Evolutionary conservation across 2,797 vertebrate species (phyloP).

Genomic region (Acanthurus tractus): DNA sequence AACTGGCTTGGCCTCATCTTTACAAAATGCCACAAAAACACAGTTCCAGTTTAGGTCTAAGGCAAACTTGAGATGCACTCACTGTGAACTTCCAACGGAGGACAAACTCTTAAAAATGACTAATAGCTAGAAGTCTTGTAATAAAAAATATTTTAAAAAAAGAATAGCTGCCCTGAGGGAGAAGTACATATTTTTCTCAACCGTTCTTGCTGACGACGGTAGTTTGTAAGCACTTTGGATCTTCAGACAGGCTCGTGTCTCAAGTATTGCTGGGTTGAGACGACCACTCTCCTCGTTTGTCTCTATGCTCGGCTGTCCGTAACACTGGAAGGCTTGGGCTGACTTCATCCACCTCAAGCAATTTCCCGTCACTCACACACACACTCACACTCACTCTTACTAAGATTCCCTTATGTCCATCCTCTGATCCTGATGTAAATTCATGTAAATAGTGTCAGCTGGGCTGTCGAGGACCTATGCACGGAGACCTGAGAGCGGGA

Average conservation of each 20-base stretch:
- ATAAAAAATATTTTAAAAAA: conserved; percentile 37
- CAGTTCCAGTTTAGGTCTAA: conserved; percentile 82
- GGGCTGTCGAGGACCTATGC: conserved; percentile 49
- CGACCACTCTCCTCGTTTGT: conserved; percentile 45
- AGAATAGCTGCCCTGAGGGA: conserved; percentile 80
- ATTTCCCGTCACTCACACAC: conserved; percentile 37
- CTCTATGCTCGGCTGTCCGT: conserved; percentile 45
- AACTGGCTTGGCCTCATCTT: conserved; percentile 52
- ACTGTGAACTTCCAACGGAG: conserved; percentile 64
- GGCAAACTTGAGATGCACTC: conserved; percentile 82
- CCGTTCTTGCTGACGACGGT: conserved; percentile 58
- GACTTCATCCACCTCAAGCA: conserved; percentile 73
- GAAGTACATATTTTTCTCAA: conserved; percentile 61
- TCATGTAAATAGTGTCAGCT: conserved; percentile 16
- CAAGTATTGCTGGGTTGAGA: conserved; percentile 70
- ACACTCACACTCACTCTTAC: conserved; percentile 30
- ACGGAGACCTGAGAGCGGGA: conserved; percentile 70
- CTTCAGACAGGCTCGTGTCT: conserved; percentile 68
- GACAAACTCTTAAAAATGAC: conserved; percentile 55
- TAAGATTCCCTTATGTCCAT: conserved; percentile 56
- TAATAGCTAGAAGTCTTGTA: conserved; percentile 48
- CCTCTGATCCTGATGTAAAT: conserved; percentile 41
- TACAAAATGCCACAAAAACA: conserved; percentile 65
- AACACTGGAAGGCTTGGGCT: conserved; percentile 79
- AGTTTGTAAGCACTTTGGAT: conserved; percentile 82